Conservation (phyloP, 2,113 vertebrate species). For the Atrichornis clamosus region DNA sequence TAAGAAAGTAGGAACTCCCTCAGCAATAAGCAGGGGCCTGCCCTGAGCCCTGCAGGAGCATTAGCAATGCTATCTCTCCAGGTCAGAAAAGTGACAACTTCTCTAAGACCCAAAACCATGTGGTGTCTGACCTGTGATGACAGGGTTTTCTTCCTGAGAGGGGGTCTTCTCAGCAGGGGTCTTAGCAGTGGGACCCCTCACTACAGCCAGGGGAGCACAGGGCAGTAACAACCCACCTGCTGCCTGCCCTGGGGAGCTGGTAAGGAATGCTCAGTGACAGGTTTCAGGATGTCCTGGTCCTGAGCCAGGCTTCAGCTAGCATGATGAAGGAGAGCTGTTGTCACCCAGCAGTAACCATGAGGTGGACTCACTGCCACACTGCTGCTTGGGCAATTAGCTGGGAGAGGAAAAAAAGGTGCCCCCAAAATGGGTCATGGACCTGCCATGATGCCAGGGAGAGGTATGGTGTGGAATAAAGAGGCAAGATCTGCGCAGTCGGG, state of each 20-base stretch:
- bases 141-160: not conserved
- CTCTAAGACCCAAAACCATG: not conserved
- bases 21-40: not conserved
- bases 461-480: not conserved
- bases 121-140: not conserved
- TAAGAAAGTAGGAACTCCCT: not conserved
- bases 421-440: not conserved
- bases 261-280: not conserved
- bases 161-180: accelerated
- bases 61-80: not conserved
- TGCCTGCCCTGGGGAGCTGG: not conserved
- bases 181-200: not conserved
- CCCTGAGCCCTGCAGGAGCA: not conserved
- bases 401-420: accelerated
- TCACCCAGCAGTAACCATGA: not conserved
- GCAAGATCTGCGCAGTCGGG: not conserved
- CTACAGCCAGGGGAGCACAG: not conserved
- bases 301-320: not conserved
- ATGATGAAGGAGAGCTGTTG: not conserved
- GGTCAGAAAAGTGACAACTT: not conserved
- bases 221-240: accelerated
- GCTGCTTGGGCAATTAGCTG: not conserved
- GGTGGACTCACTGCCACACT: accelerated
- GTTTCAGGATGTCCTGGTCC: not conserved
- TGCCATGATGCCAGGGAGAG: not conserved